These are phyloP conservation scores for Dynastes hyllus DNA, from an alignment of 2,888 invertebrate species.

Conservation along the genomic window DNA sequence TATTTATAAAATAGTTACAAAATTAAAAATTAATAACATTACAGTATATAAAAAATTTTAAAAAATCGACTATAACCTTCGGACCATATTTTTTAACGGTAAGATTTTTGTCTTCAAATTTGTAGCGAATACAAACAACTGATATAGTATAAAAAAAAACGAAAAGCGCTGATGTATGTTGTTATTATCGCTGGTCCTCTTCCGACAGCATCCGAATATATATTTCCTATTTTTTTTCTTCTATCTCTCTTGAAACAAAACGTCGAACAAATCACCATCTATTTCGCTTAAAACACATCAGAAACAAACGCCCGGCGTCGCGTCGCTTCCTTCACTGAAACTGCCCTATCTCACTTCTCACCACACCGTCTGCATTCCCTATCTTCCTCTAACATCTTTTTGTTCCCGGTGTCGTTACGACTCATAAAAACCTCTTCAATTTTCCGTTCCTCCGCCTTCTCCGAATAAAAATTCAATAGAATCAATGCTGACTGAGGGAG, in stretches of 20 bases:
- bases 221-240: not conserved
- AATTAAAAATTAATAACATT: too few relatives aligned
- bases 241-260: not conserved
- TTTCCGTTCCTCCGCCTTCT: slow-evolving; percentile 39
- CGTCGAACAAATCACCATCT: slow-evolving; percentile 24
- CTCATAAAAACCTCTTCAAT: slow-evolving; percentile 44
- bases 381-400: slow-evolving; percentile 18
- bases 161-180: not conserved
- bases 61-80: too few relatives aligned
- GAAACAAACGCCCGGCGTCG: slow-evolving; percentile 8
- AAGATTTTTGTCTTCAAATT: too few relatives aligned
- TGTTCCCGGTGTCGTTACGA: slow-evolving; percentile 30
- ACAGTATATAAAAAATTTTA: too few relatives aligned
- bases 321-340: not conserved
- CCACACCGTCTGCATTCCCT: not conserved
- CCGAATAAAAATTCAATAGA: slow-evolving; percentile 44
- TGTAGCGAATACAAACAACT: too few relatives aligned
- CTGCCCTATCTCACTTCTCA: not conserved
- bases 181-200: not conserved
- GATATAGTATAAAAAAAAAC: not conserved
- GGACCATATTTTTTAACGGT: too few relatives aligned
- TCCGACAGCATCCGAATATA: not conserved
- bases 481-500: slow-evolving; percentile 40
- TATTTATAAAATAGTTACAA: too few relatives aligned
- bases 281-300: slow-evolving; percentile 24